A percentile compares a stretch with the other conserved stretches of the same genome.
phyloP scores from a whole-genome alignment of 2,797 vertebrate genomes.

The Sebastes oblongus region DNA sequence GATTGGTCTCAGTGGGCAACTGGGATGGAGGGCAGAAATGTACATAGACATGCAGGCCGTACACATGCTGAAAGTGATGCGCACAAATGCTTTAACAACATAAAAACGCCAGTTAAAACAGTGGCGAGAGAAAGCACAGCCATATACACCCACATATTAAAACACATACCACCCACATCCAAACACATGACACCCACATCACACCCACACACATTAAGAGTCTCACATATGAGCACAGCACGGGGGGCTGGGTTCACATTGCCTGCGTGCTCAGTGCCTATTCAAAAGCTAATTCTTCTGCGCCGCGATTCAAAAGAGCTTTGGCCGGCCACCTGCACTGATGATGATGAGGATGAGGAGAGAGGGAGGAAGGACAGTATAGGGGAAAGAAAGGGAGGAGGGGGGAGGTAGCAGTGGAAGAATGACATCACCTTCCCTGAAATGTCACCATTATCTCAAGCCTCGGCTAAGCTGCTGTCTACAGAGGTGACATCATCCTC shows the following conservation, averaged over 20 bases:
- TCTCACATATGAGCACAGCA: slow-evolving; percentile 45
- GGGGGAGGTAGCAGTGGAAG: slow-evolving; percentile 63
- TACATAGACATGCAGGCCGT: slow-evolving; percentile 19
- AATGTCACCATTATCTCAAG: slow-evolving; percentile 84
- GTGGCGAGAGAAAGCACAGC: neutral
- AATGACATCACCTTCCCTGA: slow-evolving; percentile 83
- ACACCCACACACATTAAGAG: slow-evolving; percentile 68
- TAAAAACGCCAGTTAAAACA: slow-evolving; percentile 3
- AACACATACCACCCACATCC: slow-evolving; percentile 59
- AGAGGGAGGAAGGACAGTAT: neutral
- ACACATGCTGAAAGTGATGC: slow-evolving; percentile 1
- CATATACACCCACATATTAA: slow-evolving; percentile 25
- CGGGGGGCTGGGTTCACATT: slow-evolving; percentile 46
- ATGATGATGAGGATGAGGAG: slow-evolving; percentile 33
- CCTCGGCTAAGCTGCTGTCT: slow-evolving; percentile 72
- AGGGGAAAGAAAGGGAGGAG: slow-evolving; percentile 19
- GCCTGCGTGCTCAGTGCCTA: slow-evolving; percentile 45
- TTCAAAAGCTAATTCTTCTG: slow-evolving; percentile 70
- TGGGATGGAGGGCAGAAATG: slow-evolving; percentile 59
- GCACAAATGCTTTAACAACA: slow-evolving; percentile 18
- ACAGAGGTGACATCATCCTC: slow-evolving; percentile 80
- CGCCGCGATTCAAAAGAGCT: slow-evolving; percentile 58
- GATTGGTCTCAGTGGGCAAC: slow-evolving; percentile 75
- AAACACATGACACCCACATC: slow-evolving; percentile 59
- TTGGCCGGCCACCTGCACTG: slow-evolving; percentile 73